These are phyloP conservation scores for Nyctibius bracteatus DNA, from an alignment of 2,113 vertebrate genomes.

Conservation along the genomic window DNA sequence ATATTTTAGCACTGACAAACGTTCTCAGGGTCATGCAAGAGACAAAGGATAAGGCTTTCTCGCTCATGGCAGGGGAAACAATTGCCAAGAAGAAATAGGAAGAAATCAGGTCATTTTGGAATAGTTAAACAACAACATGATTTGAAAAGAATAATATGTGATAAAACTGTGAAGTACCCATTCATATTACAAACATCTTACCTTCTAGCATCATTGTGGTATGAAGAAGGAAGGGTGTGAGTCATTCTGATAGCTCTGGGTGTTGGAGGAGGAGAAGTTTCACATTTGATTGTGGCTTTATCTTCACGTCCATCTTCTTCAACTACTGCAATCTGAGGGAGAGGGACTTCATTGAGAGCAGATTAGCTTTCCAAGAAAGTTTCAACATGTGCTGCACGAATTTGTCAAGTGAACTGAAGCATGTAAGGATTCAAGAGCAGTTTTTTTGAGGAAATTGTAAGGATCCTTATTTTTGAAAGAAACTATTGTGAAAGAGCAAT, in stretches of 20 bases:
- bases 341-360: neutral
- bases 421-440: neutral
- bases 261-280: constrained; percentile 95
- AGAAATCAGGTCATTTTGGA: neutral
- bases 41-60: neutral
- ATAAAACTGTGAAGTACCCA: neutral
- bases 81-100: neutral
- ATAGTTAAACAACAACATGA: neutral
- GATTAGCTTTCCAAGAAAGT: neutral
- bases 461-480: neutral
- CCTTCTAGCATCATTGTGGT: constrained; percentile 94
- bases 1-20: neutral
- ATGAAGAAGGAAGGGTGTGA: constrained; percentile 93
- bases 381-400: neutral
- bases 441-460: neutral
- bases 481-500: neutral
- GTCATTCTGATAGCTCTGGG: constrained; percentile 95
- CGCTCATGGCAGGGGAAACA: neutral
- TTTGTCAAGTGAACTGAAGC: neutral
- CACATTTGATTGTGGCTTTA: constrained; percentile 98
- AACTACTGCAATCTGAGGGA: constrained; percentile 86
- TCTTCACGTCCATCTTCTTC: constrained; percentile 96
- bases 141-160: neutral
- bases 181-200: neutral
- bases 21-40: neutral